Evolutionary conservation across 2,797 vertebrate species (phyloP), one percentile per base, ranked within the genome.

Genomic region (Siniperca scherzeri): DNA sequence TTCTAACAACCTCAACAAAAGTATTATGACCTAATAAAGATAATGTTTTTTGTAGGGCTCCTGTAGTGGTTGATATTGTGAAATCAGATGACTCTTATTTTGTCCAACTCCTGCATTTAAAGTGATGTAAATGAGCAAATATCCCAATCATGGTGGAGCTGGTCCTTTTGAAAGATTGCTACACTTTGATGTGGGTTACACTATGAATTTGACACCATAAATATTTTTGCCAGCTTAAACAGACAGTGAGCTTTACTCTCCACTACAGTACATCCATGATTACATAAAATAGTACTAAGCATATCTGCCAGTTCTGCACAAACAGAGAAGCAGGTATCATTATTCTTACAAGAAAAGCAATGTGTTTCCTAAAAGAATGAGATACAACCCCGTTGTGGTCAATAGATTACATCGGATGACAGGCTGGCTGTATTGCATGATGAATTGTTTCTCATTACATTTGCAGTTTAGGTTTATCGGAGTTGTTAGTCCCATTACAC

Each of bases 371-470:
- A 50, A 75, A 82, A 82, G 52, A 68, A 78, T 70, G 69, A 77
- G 78, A 82, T 76, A 52, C 69, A 64, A 71, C 81, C 12, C 62
- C 14, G 77, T 82, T 84, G 83, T 42, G 82, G 81, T 91, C 87
- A 83, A 85, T 80, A 87, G 83, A 75, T 81, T 86, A 53, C 52
- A 42, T 9, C 62, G 77, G 77, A 22, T 55, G 85, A 89, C 86
- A 84, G 82, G 77, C 83, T 3, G 44, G 73, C 65, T 70, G 77
- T 62, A 69, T 78, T 67, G 65, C 66, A 74, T 91, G 88, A 93
- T 93, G 78, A 90, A 93, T 88, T 61, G 87, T 73, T 91, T 89
- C 79, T 89, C 85, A 92, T 93, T 91, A 92, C 56, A 59, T 79
- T 82, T 82, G 74, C 85, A 80, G 85, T 90, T 88, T 74, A 70